Conservation (phyloP, 2,113 vertebrate genomes). For the Myodes glareolus region DNA sequence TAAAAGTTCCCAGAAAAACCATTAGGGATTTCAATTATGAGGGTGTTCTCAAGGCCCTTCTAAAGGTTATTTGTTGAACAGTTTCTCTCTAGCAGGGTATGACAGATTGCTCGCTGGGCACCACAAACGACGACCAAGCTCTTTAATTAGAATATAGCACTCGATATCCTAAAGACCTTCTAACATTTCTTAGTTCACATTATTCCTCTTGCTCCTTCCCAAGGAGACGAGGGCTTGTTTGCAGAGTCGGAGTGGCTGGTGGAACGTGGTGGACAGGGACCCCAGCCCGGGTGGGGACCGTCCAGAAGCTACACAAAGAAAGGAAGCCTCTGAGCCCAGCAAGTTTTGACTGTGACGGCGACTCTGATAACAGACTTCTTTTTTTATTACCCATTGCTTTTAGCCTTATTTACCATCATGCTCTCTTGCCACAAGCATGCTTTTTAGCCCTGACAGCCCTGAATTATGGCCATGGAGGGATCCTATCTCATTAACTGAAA, state of each 20-base stretch:
- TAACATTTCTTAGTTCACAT: constrained; percentile 84
- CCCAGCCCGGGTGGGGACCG: constrained; percentile 57
- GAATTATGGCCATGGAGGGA: constrained; percentile 95
- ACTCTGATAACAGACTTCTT: constrained; percentile 84
- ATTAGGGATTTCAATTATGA: constrained; percentile 79
- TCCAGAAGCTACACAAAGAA: constrained; percentile 78
- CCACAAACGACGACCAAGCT: constrained; percentile 83
- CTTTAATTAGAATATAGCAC: constrained; percentile 90
- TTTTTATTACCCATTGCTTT: constrained; percentile 87
- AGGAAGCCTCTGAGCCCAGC: constrained; percentile 80
- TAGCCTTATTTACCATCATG: constrained; percentile 90
- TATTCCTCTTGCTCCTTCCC: constrained; percentile 84
- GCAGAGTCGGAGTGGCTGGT: constrained; percentile 80
- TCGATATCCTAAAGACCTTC: constrained; percentile 85
- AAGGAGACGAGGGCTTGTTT: constrained; percentile 80
- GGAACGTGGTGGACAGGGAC: constrained; percentile 75
- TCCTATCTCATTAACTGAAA: constrained; percentile 98
- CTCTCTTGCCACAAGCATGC: constrained; percentile 90
- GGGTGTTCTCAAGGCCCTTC: constrained; percentile 83
- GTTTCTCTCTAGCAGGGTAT: constrained; percentile 82
- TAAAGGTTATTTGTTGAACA: constrained; percentile 88
- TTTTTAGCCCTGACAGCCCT: constrained; percentile 93
- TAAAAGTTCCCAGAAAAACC: constrained; percentile 78
- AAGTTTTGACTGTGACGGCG: constrained; percentile 85
- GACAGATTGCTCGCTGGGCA: constrained; percentile 88